Evolutionary conservation across 2,797 vertebrate genomes (phyloP), one percentile per base, ranked within the genome.

Genomic region (Halcyon smyrnensis): DNA sequence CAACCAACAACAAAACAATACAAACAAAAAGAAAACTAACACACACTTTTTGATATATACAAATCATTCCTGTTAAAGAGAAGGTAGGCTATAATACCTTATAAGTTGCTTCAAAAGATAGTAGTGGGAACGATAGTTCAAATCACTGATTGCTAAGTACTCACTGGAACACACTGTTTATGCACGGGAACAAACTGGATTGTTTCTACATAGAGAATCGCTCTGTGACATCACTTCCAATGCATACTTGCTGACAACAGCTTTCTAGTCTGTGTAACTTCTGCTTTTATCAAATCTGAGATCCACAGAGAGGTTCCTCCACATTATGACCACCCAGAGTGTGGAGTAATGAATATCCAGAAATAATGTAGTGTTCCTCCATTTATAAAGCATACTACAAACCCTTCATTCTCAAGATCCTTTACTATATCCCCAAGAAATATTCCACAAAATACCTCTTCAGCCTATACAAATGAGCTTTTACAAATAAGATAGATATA

Each of bases 301-400:
- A 30, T 43, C 19, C 80, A 87, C 24, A 56, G 87, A 92, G 80
- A 77, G 67, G 21, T 56, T 86, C 11, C 1, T 89, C 50, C 56
- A 28, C 77, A 50, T 84, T 70, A 64, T 77, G 39, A 48, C 25
- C 16, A 68, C 30, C 53, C 41, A 64, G 75, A 90, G 76, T 32
- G 43, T 84, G 59, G 65, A 90, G 37, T 83, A 96, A 91, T 88
- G 68, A 95, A 77, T 75, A 88, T 82, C 64, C 64, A 88, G 81
- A 83, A 95, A 91, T 60, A 87, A 32, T 54, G 19, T 45, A 32
- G 11, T 77, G 25, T 63, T 94, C 86, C 65, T 68, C 85, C 81
- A 94, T 90, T 83, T 82, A 84, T 89, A 80, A 97, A 93, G 15
- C 16, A 4, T 75, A 56, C 8, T 5, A 50, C 14, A 20, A 75